These are phyloP conservation scores for Myrmecophaga tridactyla DNA, from an alignment of 2,113 vertebrate species.

Conservation along the genomic window DNA sequence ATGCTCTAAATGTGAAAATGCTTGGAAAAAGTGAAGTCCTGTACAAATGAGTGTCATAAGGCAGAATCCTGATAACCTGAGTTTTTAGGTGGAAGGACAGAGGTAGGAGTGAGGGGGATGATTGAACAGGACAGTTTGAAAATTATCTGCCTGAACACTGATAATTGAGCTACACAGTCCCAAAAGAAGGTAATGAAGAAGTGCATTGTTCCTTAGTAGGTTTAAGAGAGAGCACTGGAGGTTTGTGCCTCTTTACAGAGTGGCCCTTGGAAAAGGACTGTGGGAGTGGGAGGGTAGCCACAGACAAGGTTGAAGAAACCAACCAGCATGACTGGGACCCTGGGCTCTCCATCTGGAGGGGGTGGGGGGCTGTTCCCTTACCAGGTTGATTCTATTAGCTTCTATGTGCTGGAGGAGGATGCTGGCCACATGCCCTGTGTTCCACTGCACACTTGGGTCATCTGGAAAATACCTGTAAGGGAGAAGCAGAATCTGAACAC, in stretches of 20 bases:
- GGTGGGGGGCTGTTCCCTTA: slow-evolving; percentile 72
- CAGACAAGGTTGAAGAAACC: not conserved
- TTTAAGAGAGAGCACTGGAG: not conserved
- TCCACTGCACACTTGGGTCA: slow-evolving; percentile 90
- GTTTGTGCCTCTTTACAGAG: not conserved
- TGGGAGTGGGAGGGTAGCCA: not conserved
- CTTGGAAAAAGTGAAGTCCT: not conserved
- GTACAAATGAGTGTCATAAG: not conserved
- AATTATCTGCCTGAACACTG: not conserved
- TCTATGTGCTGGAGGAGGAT: slow-evolving; percentile 85
- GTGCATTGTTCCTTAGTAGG: not conserved
- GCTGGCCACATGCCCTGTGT: slow-evolving; percentile 82
- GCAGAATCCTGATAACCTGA: not conserved
- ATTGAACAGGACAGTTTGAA: not conserved
- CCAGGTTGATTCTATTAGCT: slow-evolving; percentile 87
- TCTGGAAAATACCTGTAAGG: slow-evolving; percentile 91
- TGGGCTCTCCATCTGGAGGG: not conserved
- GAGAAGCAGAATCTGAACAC: slow-evolving; percentile 50
- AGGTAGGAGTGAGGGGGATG: not conserved
- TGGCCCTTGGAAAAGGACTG: not conserved
- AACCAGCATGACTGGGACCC: not conserved
- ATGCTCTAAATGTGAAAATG: not conserved
- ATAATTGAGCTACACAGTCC: not conserved
- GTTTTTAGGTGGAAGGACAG: not conserved
- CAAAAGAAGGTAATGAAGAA: not conserved